phyloP scores from a whole-genome alignment of 2,113 vertebrate genomes.

The Sisor rabdophorus region DNA sequence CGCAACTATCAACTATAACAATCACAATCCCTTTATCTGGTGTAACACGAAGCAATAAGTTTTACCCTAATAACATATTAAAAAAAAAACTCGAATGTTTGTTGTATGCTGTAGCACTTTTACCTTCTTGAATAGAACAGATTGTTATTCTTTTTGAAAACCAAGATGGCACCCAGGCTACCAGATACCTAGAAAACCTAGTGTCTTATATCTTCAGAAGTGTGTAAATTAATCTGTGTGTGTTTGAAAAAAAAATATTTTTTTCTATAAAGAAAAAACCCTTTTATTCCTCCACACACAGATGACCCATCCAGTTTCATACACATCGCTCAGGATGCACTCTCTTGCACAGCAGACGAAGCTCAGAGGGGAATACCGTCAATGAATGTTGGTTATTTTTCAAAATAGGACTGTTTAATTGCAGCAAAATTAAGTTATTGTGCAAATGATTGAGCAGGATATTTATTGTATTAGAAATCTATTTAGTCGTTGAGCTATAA shows the following conservation, averaged over 20 bases:
- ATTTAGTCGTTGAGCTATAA: not conserved
- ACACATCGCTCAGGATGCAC: constrained; percentile 41
- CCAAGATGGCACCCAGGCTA: constrained; percentile 45
- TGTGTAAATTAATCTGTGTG: constrained; percentile 36
- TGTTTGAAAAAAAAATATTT: constrained; percentile 17
- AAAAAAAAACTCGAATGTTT: not conserved
- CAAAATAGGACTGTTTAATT: not conserved
- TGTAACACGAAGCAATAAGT: constrained; percentile 40
- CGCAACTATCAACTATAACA: not conserved
- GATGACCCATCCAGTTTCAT: not conserved
- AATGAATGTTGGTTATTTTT: not conserved
- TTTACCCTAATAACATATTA: constrained; percentile 3
- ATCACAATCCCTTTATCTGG: constrained; percentile 14
- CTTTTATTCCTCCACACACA: not conserved
- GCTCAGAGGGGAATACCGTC: constrained; percentile 5
- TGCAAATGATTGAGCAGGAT: constrained; percentile 14
- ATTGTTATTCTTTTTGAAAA: not conserved
- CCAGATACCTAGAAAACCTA: constrained; percentile 21
- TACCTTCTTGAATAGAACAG: not conserved
- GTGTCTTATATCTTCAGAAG: constrained; percentile 38
- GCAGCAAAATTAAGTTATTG: not conserved
- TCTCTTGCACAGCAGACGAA: constrained; percentile 25
- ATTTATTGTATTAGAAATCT: not conserved
- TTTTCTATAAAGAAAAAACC: constrained; percentile 4
- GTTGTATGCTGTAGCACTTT: constrained; percentile 2